Base-by-base conservation (phyloP, 2,888 invertebrate genomes). In the Pecten maximus region DNA sequence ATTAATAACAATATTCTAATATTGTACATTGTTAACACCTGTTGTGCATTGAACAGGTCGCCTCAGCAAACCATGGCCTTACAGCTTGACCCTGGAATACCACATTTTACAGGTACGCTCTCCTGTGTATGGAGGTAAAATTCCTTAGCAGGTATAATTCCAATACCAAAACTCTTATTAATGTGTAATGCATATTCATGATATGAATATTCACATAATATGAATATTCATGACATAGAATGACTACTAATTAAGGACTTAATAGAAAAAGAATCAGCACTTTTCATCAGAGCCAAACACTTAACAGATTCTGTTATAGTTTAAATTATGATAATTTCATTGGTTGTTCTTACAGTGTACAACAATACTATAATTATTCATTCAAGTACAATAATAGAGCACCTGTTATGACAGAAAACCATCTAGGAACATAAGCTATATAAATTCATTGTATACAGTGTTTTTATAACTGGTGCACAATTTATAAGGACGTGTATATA, bases 111-210 rank as follows among this genome's bases (percentile, higher is more conserved):
- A 10, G 28, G 15, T 74, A 28, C 15, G 12, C 12, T 74, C 74
- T 74, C 35, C 35, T 74, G 74, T 74, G 74, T 28, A 28, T 35
- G 74, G 74, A 74, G 74, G 74, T 74, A 74, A 74, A 74, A 74
- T 74, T 2, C 35, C 23, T 23, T 35, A 74, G 19, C 50, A 19
- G 50, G 3, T 44, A 8, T 19, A 28, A 35, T 74, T 28, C 23
- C n/a, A n/a, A 54, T 54, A 54, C 19, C 54, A 74, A 23, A 1
- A 54, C 19, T 19, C 50, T 54, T 10, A 23, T 35, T 74, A 8
- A 74, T 74, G 12, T 74, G 74, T 23, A 35, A 35, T 74, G 74
- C 28, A 74, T 74, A 74, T 28, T 74, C 74, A 74, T 74, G 74
- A 74, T 28, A 23, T 44, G 4, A n/a, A 74, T 28, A 74, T 8